Conservation (phyloP, 2,797 vertebrate species). For the Pantherophis alleghaniensis region DNA sequence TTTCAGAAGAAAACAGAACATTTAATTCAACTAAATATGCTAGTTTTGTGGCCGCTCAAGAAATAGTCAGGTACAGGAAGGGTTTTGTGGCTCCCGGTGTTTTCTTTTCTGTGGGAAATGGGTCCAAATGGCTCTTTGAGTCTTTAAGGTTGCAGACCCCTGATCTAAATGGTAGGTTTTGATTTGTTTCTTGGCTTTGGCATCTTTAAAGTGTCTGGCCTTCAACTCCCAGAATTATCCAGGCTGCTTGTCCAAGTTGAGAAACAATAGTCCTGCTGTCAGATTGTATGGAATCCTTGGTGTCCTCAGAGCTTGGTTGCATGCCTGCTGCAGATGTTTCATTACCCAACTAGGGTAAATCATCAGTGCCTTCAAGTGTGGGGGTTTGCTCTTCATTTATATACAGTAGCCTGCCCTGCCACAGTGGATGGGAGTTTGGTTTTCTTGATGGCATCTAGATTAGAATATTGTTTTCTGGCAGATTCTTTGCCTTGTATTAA, state of each 20-base stretch:
- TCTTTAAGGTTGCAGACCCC: too few relatives aligned
- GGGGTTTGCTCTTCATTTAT: not conserved
- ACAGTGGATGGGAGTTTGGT: not conserved
- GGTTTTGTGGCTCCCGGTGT: too few relatives aligned
- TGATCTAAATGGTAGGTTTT: not conserved
- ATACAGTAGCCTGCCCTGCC: not conserved
- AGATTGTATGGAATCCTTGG: not conserved
- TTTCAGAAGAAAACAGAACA: too few relatives aligned
- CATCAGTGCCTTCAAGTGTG: not conserved
- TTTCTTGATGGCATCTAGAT: not conserved
- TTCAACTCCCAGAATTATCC: not conserved
- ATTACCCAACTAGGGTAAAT: not conserved
- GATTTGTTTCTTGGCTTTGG: not conserved
- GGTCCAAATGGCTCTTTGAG: too few relatives aligned
- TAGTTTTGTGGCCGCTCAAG: too few relatives aligned
- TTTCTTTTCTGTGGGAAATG: too few relatives aligned
- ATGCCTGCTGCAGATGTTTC: not conserved
- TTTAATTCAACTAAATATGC: too few relatives aligned
- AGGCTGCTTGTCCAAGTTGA: not conserved
- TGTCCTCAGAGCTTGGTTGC: not conserved
- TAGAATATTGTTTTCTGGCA: not conserved
- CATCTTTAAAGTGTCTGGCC: not conserved
- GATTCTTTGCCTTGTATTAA: not conserved
- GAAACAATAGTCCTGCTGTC: not conserved
- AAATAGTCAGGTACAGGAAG: too few relatives aligned